Conservation (phyloP, 1,140 invertebrate genomes). For the Halictus rubicundus region DNA sequence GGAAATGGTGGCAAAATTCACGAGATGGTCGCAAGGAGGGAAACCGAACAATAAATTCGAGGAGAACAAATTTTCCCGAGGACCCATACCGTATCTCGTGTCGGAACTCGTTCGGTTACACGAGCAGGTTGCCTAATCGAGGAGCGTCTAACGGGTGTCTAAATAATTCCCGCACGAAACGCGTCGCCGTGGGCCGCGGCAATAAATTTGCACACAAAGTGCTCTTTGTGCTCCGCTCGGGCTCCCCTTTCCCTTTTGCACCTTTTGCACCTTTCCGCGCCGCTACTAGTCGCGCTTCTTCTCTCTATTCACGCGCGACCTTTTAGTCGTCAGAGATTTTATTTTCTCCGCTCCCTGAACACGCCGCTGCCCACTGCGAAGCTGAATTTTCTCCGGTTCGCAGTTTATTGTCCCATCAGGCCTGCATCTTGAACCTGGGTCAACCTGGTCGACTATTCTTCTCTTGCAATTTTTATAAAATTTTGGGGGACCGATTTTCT, state of each 20-base stretch:
- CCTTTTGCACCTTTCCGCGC: slow-evolving; percentile 16
- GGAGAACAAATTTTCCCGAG: slow-evolving; percentile 24
- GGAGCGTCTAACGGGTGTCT: slow-evolving; percentile 48
- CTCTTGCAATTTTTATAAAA: no score
- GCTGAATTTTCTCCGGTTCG: no score
- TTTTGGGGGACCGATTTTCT: no score
- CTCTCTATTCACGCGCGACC: slow-evolving; percentile 22
- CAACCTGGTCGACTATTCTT: no score
- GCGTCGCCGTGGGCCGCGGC: slow-evolving; percentile 18
- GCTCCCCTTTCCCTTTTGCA: slow-evolving; percentile 16
- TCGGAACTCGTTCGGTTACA: slow-evolving; percentile 19
- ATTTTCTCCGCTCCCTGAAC: slow-evolving; percentile 4
- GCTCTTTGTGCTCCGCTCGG: slow-evolving; percentile 37
- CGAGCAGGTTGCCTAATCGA: slow-evolving; percentile 38
- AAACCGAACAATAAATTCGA: not conserved
- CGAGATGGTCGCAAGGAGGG: not conserved
- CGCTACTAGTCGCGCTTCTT: slow-evolving; percentile 12
- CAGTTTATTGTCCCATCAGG: no score
- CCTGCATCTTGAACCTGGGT: no score
- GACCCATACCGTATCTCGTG: not conserved
- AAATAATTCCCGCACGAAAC: slow-evolving; percentile 48
- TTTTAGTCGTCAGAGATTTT: slow-evolving; percentile 30
- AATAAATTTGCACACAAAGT: slow-evolving; percentile 60
- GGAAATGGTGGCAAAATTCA: not conserved
- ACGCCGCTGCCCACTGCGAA: not conserved